Evolutionary conservation across 2,113 vertebrate species (phyloP).

Genomic region (Hydropotes inermis): DNA sequence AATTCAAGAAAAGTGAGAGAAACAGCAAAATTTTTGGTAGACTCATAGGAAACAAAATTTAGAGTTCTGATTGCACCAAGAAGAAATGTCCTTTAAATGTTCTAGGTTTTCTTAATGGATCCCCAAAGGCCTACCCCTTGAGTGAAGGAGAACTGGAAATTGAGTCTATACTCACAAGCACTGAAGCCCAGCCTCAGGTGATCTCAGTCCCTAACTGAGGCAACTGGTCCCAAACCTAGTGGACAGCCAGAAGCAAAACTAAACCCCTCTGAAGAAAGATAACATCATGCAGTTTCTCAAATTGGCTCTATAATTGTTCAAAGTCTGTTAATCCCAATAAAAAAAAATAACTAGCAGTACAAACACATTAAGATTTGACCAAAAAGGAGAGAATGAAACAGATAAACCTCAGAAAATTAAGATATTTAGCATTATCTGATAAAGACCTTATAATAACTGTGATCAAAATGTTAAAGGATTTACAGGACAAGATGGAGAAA

Average conservation of each 20-base stretch:
- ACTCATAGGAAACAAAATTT: neutral
- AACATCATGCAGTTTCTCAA: neutral
- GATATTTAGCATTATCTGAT: neutral
- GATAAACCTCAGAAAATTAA: neutral
- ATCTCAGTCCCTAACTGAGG: neutral
- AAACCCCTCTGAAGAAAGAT: neutral
- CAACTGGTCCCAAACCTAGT: neutral
- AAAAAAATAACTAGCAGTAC: neutral
- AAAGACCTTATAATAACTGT: neutral
- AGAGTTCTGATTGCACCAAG: neutral
- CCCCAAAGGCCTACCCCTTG: neutral
- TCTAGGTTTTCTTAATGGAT: neutral
- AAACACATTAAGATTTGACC: neutral
- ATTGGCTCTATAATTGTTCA: neutral
- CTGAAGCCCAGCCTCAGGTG: neutral
- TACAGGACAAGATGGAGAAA: neutral
- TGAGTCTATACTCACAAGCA: neutral
- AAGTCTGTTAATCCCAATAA: neutral
- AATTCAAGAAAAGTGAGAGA: neutral
- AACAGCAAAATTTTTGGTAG: neutral
- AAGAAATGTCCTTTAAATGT: neutral
- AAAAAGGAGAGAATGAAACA: neutral
- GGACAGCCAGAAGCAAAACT: neutral
- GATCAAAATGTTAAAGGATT: neutral
- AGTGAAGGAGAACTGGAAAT: neutral